Conservation (phyloP, 1,140 invertebrate species). For the Drosophila willistoni region DNA sequence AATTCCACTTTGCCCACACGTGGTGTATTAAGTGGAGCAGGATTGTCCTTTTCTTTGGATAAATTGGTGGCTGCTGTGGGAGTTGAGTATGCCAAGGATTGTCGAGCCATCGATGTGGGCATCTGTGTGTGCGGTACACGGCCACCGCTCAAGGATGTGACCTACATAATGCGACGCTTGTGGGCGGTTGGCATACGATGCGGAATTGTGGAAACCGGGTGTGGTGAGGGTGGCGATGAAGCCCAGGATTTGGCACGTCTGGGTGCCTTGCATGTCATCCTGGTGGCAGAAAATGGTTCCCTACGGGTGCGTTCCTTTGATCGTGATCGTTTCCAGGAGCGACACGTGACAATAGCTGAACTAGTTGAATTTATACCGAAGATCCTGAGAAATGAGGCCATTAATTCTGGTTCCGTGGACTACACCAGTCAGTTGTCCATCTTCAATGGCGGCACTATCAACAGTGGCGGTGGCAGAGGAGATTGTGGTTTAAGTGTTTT, state of each 20-base stretch:
- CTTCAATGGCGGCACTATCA: constrained; percentile 45
- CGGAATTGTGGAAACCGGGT: constrained; percentile 80
- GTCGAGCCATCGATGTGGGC: constrained; percentile 85
- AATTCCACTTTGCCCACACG: constrained; percentile 72
- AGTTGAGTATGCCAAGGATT: constrained; percentile 79
- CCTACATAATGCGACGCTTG: constrained; percentile 83
- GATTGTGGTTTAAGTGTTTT: constrained; percentile 59
- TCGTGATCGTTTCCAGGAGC: constrained; percentile 87
- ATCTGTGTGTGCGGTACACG: constrained; percentile 86
- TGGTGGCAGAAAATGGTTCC: constrained; percentile 87
- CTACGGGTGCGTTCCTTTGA: constrained; percentile 86
- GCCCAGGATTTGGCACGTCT: constrained; percentile 87
- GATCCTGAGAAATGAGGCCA: constrained; percentile 65
- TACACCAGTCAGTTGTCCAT: constrained; percentile 41
- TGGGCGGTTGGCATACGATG: constrained; percentile 83
- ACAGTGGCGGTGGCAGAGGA: constrained; percentile 49
- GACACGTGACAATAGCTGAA: constrained; percentile 85
- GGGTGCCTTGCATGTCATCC: constrained; percentile 87
- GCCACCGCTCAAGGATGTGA: constrained; percentile 86
- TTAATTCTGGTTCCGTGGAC: constrained; percentile 35
- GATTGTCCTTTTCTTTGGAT: constrained; percentile 90
- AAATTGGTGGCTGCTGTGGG: constrained; percentile 86
- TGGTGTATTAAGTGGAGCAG: constrained; percentile 85
- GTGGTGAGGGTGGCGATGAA: constrained; percentile 84
- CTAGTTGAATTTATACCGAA: constrained; percentile 86